These are phyloP conservation scores for Basileuterus tristriatus DNA, from an alignment of 2,797 vertebrate genomes.

Conservation along the genomic window DNA sequence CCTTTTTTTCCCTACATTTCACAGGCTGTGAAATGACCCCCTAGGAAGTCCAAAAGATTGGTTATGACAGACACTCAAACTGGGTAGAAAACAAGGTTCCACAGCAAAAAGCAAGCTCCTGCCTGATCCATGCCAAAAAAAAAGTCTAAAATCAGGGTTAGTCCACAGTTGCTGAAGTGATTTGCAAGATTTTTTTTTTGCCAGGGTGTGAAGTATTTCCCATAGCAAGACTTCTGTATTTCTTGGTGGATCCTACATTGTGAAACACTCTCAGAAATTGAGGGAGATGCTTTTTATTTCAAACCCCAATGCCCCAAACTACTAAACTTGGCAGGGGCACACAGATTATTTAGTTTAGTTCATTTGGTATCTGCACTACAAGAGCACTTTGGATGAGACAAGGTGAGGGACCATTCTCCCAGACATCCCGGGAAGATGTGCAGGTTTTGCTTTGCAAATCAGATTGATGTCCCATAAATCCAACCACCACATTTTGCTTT, in stretches of 20 bases:
- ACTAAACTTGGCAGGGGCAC: accelerated
- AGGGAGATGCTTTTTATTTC: neutral
- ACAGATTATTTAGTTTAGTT: neutral
- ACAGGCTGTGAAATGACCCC: neutral
- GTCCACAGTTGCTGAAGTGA: neutral
- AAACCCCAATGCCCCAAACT: accelerated
- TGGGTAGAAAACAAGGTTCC: neutral
- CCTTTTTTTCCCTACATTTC: neutral
- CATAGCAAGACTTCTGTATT: neutral
- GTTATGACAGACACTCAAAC: neutral
- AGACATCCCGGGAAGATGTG: neutral
- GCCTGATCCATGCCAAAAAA: neutral
- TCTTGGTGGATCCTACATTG: neutral
- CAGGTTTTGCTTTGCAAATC: neutral
- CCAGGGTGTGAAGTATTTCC: neutral
- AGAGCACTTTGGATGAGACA: neutral
- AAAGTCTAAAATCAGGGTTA: neutral
- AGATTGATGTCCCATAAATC: accelerated
- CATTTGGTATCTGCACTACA: neutral
- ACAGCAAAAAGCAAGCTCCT: neutral
- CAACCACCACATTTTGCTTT: neutral
- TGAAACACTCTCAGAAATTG: neutral
- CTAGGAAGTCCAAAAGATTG: neutral
- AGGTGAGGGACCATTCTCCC: neutral
- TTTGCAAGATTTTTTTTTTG: neutral